Evolutionary conservation across 1,140 invertebrate species (phyloP), one percentile per base, ranked within the genome.

Genomic region (Anthonomus grandis): DNA sequence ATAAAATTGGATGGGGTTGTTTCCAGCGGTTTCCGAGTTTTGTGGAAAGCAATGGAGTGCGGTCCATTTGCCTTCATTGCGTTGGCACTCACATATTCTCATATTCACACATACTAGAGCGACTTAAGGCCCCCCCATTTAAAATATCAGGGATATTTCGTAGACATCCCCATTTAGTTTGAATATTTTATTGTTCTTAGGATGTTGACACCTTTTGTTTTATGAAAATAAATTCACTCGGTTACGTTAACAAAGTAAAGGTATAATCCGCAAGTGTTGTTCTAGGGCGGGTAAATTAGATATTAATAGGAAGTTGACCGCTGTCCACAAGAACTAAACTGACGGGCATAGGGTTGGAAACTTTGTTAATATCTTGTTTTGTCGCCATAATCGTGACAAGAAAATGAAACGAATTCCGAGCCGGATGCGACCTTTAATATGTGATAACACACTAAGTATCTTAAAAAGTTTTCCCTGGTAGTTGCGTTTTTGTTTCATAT

Each of bases 11-110:
- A 64, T 64, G 59, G 49, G 55, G 56, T 61, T 64, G 55, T 64
- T 63, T 64, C n/a, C n/a, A n/a, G n/a, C n/a, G n/a, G n/a, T n/a
- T n/a, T n/a, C n/a, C n/a, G n/a, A 59, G 57, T 53, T 52, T 59
- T 64, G 56, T 46, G 54, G 63, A 60, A 64, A 57, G 63, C 63
- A 64, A 64, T 64, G 63, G 63, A 57, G 63, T 62, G 63, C 60
- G 63, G 63, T 34, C 60, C 63, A 64, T 64, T 64, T 64, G 56
- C 55, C 53, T 54, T 42, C 41, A 45, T 41, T 37, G 50, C 38
- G 38, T 59, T 62, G 51, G 61, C 63, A 64, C 63, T 64, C 63
- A 62, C 63, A 64, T 62, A 57, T 64, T 64, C 63, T 52, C 60
- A 59, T 59, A 62, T 64, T 64, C 63, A 47, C 57, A 62, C 62